Base-by-base conservation (phyloP, 2,888 invertebrate species). In the Oxycera nigricornis region DNA sequence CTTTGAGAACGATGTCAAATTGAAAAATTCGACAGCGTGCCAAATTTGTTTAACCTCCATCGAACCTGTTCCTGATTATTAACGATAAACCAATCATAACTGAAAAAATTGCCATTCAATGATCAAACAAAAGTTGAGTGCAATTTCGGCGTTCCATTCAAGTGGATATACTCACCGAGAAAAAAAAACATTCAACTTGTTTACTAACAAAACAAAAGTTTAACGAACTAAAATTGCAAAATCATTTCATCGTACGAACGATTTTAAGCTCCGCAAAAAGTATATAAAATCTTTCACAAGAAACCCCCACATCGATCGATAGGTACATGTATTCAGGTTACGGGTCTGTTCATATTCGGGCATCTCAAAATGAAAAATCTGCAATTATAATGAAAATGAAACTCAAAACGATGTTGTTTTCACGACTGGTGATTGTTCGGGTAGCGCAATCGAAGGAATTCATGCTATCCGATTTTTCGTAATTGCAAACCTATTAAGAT, bases 321-420 rank as follows among this genome's bases (percentile, higher is more conserved):
- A n/a, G n/a, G n/a, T n/a, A n/a, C n/a, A n/a, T n/a, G n/a, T n/a
- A n/a, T n/a, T n/a, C n/a, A n/a, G n/a, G n/a, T n/a, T n/a, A n/a
- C n/a, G n/a, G n/a, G 17, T 46, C 17, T 3, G 2, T 46, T 46
- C 46, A 46, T 46, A n/a, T 14, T 46, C 14, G 3, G 14, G n/a
- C 2, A 26, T 30, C 26, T 55, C 22, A 59, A 14, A 46, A 3
- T 14, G 22, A 62, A 31, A 62, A 62, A 62, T 62, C 20, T 35
- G 62, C 62, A 62, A 62, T 62, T 62, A 62, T 62, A 62, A 62
- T 62, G 62, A 62, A 62, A 62, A 1, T 35, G 62, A 62, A 62
- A 35, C 31, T 62, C 35, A 62, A 62, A 62, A 1, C 22, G 62
- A 62, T 35, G 22, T 20, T 55, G 24, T 55, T 22, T 22, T 55